Conservation (phyloP, 2,888 invertebrate species). For the Deilephila elpenor region DNA sequence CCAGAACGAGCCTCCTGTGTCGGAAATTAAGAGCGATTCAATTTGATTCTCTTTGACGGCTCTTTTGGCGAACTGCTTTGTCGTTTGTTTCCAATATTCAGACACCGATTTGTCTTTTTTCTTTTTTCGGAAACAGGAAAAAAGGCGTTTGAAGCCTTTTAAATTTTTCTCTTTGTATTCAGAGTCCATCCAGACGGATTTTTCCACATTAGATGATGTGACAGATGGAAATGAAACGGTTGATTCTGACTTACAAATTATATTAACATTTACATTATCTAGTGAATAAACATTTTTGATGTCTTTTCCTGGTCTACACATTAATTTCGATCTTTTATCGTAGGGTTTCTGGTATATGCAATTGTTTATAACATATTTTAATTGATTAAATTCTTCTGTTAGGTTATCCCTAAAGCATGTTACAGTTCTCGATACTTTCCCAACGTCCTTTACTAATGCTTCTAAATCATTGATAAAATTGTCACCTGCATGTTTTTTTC, state of each 20-base stretch:
- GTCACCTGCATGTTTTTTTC: conserved; percentile 35
- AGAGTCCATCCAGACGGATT: background rate
- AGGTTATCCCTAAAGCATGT: conserved; percentile 46
- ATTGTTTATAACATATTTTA: conserved; percentile 43
- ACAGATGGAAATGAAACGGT: background rate
- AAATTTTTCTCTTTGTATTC: conserved; percentile 33
- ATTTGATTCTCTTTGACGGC: conserved; percentile 45
- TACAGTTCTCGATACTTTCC: conserved; percentile 42
- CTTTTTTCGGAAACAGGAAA: conserved; percentile 41
- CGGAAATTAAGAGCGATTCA: conserved; percentile 51
- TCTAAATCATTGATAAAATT: conserved; percentile 43
- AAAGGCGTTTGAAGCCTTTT: conserved; percentile 47
- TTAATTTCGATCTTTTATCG: conserved; percentile 38
- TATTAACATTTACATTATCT: conserved; percentile 69
- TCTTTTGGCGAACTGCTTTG: conserved; percentile 37
- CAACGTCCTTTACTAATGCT: conserved; percentile 48
- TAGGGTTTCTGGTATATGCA: conserved; percentile 43
- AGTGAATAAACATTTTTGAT: conserved; percentile 60
- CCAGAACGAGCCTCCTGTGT: conserved; percentile 57
- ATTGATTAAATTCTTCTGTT: conserved; percentile 43
- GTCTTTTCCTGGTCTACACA: conserved; percentile 33
- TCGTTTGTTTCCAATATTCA: conserved; percentile 37
- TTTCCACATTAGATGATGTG: background rate
- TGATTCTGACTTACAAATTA: conserved; percentile 59
- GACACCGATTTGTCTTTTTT: conserved; percentile 43